Evolutionary conservation across 2,113 vertebrate species (phyloP).

Genomic region (Panthera uncia): DNA sequence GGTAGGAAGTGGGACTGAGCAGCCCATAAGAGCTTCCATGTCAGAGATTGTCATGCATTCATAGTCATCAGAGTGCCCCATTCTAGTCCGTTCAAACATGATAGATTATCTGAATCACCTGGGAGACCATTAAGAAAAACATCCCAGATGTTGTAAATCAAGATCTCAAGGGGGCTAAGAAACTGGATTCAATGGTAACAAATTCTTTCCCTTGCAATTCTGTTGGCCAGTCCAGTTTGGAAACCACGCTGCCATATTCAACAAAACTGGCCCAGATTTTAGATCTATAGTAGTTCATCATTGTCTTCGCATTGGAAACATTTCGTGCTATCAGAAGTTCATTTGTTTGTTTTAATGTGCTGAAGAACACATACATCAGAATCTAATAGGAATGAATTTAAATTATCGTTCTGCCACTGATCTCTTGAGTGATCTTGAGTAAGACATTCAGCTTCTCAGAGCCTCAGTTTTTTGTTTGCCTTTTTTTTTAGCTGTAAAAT

Average conservation of each 20-base stretch:
- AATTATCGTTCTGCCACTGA: not conserved
- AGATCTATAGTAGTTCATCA: not conserved
- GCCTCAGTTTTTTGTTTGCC: not conserved
- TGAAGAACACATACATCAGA: not conserved
- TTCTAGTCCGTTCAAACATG: not conserved
- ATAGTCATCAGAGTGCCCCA: not conserved
- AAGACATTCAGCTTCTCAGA: not conserved
- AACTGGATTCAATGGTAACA: not conserved
- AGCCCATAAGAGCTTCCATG: not conserved
- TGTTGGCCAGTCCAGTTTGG: not conserved
- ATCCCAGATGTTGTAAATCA: not conserved
- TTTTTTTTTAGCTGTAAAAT: not conserved
- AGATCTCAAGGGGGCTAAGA: not conserved
- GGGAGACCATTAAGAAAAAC: not conserved
- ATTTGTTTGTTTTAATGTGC: not conserved
- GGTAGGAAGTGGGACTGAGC: not conserved
- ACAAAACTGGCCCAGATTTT: not conserved
- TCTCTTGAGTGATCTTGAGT: not conserved
- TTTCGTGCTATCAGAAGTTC: not conserved
- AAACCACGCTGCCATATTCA: not conserved
- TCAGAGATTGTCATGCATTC: not conserved
- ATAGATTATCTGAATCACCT: not conserved
- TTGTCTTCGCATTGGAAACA: not conserved
- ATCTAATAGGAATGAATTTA: not conserved
- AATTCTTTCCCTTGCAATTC: not conserved